Percentiles rank a stretch among this genome's conserved stretches.
Conservation (phyloP, 2,888 invertebrate species). For the Augiades crinisus region DNA sequence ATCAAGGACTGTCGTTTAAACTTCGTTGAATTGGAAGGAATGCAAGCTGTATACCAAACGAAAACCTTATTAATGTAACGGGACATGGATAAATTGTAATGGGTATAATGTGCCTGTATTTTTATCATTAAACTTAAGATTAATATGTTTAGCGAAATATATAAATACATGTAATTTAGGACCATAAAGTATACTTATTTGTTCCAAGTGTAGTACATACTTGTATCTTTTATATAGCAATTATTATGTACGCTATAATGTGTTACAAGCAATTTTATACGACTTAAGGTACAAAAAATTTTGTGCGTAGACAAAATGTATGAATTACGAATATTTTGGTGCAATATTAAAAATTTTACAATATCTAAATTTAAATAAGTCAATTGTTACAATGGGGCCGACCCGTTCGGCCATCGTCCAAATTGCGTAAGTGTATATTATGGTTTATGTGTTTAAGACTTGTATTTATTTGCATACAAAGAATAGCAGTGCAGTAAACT, state of each 20-base stretch:
- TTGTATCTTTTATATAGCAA: constrained; percentile 9
- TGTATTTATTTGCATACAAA: constrained; percentile 4
- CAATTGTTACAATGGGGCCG: constrained; percentile 13
- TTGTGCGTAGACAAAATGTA: constrained; percentile 38
- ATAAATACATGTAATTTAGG: constrained; percentile 17
- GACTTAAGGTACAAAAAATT: constrained; percentile 36
- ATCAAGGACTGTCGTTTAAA: background rate
- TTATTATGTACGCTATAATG: constrained; percentile 21
- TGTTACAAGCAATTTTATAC: constrained; percentile 32
- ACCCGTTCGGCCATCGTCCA: background rate
- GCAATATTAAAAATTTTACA: constrained; percentile 43
- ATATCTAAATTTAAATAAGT: constrained; percentile 25
- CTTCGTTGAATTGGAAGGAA: background rate
- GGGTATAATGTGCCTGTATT: constrained; percentile 10
- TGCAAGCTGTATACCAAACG: constrained; percentile 20
- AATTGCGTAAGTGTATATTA: background rate
- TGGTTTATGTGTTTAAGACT: background rate
- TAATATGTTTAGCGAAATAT: background rate
- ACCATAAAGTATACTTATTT: constrained; percentile 13
- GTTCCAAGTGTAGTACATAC: constrained; percentile 5
- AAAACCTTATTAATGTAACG: background rate
- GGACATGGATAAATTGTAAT: background rate
- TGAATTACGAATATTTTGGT: constrained; percentile 37
- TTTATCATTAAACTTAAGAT: constrained; percentile 7
- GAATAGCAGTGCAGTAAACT: background rate